These are phyloP conservation scores for Exocentrus adspersus DNA, from an alignment of 2,888 invertebrate species.

Conservation along the genomic window DNA sequence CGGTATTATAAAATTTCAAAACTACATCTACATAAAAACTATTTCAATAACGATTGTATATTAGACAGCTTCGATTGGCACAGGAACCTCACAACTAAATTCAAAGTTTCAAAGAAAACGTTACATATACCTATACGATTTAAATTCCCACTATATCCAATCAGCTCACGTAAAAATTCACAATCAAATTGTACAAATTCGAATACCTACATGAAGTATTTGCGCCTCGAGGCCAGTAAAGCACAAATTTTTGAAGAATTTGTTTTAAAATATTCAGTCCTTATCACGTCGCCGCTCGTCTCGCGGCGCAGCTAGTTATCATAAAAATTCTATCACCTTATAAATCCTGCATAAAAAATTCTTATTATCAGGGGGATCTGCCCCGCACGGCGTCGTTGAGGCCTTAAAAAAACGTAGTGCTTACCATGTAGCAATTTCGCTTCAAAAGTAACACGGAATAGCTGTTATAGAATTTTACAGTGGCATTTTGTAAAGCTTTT, in stretches of 20 bases:
- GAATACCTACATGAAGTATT: slow-evolving; percentile 34
- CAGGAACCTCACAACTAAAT: too few species aligned
- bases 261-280: slow-evolving; percentile 34
- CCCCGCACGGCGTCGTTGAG: background rate
- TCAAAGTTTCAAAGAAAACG: background rate
- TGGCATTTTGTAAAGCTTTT: too few species aligned
- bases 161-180: slow-evolving; percentile 14
- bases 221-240: slow-evolving; percentile 21
- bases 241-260: slow-evolving; percentile 25
- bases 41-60: too few species aligned
- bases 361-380: too few species aligned
- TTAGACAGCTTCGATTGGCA: too few species aligned
- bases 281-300: slow-evolving; percentile 35
- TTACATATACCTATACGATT: slow-evolving; percentile 2
- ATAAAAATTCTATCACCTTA: slow-evolving; percentile 38
- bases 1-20: background rate
- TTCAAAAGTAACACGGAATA: too few species aligned
- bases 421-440: background rate
- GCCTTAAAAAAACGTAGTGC: background rate
- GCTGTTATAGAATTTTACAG: too few species aligned
- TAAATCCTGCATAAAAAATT: slow-evolving; percentile 35
- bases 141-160: slow-evolving; percentile 6
- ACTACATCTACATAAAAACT: too few species aligned
- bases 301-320: slow-evolving; percentile 35
- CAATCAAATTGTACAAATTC: slow-evolving; percentile 35